phyloP scores from a whole-genome alignment of 1,140 invertebrate genomes.

The Drosophila grimshawi region DNA sequence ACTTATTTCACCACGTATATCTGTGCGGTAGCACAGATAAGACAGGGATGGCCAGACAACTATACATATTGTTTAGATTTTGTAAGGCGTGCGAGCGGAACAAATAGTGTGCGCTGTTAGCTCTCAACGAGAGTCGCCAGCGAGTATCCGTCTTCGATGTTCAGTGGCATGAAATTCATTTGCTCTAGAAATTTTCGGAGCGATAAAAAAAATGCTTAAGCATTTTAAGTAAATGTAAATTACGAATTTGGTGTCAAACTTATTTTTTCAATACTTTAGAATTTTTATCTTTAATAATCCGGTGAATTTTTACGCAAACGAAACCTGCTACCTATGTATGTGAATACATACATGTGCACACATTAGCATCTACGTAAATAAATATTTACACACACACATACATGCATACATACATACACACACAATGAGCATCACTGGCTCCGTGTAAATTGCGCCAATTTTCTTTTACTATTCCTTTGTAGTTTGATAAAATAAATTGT shows the following conservation, averaged over 20 bases:
- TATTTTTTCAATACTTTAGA: neutral
- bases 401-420: slow-evolving; percentile 6
- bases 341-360: neutral
- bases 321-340: neutral
- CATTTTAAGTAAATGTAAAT: neutral
- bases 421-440: slow-evolving; percentile 18
- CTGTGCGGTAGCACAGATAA: slow-evolving; percentile 37
- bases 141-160: slow-evolving; percentile 25
- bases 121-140: slow-evolving; percentile 20
- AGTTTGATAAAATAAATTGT: neutral
- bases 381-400: slow-evolving; percentile 15
- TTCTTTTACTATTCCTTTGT: slow-evolving; percentile 9
- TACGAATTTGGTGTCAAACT: too few species aligned
- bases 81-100: slow-evolving; percentile 27
- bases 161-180: slow-evolving; percentile 35
- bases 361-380: slow-evolving; percentile 3
- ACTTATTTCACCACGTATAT: slow-evolving; percentile 18
- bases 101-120: neutral
- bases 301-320: neutral
- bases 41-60: slow-evolving; percentile 43
- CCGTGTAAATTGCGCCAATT: slow-evolving; percentile 38
- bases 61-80: neutral
- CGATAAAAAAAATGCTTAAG: slow-evolving; percentile 17
- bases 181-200: slow-evolving; percentile 14
- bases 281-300: neutral